phyloP scores from a whole-genome alignment of 2,888 invertebrate species.

The Microctonus brassicae region DNA sequence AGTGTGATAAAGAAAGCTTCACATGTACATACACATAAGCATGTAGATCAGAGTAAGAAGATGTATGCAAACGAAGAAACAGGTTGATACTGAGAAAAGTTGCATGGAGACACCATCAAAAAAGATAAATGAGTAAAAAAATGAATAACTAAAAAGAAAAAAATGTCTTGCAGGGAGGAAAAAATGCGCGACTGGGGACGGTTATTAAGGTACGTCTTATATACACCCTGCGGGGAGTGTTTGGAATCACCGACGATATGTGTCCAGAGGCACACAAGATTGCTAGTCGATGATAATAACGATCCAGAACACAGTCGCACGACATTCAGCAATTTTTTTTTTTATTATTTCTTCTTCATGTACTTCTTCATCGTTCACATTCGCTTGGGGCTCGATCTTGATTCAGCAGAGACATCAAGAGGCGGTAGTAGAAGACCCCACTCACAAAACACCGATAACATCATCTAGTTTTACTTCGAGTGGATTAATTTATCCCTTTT shows the following conservation, averaged over 20 bases:
- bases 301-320: constrained; percentile 45
- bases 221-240: constrained; percentile 50
- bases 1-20: constrained; percentile 1
- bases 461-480: constrained; percentile 27
- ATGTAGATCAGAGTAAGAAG: not conserved
- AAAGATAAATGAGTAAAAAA: constrained; percentile 28
- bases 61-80: constrained; percentile 2
- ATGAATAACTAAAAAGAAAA: constrained; percentile 13
- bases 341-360: constrained; percentile 23
- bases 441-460: constrained; percentile 20
- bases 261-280: constrained; percentile 49
- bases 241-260: constrained; percentile 44
- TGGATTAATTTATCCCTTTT: not conserved
- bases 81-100: not conserved
- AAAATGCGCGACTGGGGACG: constrained; percentile 38
- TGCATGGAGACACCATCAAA: constrained; percentile 14
- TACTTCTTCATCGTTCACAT: constrained; percentile 30
- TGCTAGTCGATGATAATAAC: constrained; percentile 49
- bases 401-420: constrained; percentile 23
- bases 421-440: not conserved
- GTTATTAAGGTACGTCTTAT: constrained; percentile 53
- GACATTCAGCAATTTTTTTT: constrained; percentile 40
- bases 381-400: constrained; percentile 30
- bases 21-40: not conserved
- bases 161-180: constrained; percentile 29